A percentile compares a stretch with the other conserved stretches of the same genome.
Evolutionary conservation across 2,113 vertebrate genomes (phyloP).

Genomic region (Prionailurus viverrinus): DNA sequence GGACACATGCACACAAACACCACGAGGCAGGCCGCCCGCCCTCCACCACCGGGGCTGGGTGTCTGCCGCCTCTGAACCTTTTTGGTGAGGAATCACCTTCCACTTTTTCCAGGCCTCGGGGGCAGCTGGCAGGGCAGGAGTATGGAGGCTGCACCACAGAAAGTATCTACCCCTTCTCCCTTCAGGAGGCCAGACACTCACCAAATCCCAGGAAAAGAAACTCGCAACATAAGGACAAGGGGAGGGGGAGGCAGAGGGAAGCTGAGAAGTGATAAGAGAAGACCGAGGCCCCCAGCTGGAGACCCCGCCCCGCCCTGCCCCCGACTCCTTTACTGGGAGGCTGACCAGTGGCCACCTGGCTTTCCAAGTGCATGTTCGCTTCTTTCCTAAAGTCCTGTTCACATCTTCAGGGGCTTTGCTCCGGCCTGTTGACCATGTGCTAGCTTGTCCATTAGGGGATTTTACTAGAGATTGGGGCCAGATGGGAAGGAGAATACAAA

Average conservation of each 20-base stretch:
- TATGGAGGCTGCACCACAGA: fast-evolving
- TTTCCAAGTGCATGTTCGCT: not conserved
- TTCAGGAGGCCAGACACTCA: not conserved
- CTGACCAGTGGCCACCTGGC: fast-evolving
- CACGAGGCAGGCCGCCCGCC: not conserved
- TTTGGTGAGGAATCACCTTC: not conserved
- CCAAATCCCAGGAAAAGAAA: not conserved
- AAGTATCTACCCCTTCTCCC: not conserved
- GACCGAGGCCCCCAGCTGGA: fast-evolving
- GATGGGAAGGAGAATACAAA: not conserved
- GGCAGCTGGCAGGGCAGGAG: not conserved
- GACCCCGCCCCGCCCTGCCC: fast-evolving
- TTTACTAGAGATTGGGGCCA: not conserved
- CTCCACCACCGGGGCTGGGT: fast-evolving
- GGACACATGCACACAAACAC: fast-evolving
- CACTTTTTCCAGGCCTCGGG: not conserved
- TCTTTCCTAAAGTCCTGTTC: not conserved
- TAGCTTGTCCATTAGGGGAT: not conserved
- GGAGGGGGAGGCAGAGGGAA: not conserved
- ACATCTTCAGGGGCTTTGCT: not conserved
- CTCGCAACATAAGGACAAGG: not conserved
- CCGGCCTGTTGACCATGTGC: fast-evolving
- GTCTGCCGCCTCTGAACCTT: not conserved
- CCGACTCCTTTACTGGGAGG: not conserved
- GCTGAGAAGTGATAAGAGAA: not conserved